Evolutionary conservation across 2,888 invertebrate genomes (phyloP), one percentile per base, ranked within the genome.

Genomic region (Galerucella nymphaeae): DNA sequence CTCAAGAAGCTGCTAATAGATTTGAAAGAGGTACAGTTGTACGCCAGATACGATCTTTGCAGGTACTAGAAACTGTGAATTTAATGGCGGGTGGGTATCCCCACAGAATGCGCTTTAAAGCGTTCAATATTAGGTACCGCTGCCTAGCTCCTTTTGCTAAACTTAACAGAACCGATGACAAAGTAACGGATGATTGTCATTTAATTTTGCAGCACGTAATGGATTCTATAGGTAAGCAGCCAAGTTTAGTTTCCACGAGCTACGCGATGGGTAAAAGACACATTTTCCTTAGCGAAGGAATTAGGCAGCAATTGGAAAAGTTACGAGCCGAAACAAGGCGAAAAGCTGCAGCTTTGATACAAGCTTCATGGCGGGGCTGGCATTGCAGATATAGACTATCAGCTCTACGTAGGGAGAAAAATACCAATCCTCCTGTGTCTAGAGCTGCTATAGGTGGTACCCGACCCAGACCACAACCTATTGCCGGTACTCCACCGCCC

Each of bases 51-150:
- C 90, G 97, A 61, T 95, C 97, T 0, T 89, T 97, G 66, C 89
- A 89, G 81, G 93, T 97, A n/a, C 88, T 97, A 67, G 97, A 98
- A 88, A 97, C 97, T 57, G 96, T 97, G 18, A 96, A 97, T 86
- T 88, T 98, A 74, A 97, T 97, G 97, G 96, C 96, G 14, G 95
- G 95, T 82, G 97, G 97, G 10, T 96, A 95, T 87, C 97, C 97
- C 38, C 97, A 98, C 86, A 90, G 96, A 80, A 96, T 97, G 96
- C 91, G 97, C 30, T 97, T 97, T 87, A 96, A 96, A 85, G 95
- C 95, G 50, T 97, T 97, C 87, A 94, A 94, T 84, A 90, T 91
- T 1, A 91, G 97, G 41, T 98, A 97, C 88, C 90, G 94, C 79
- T 90, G 96, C 83, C 88, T 97, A 80, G 95, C 94, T 69, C 93